Evolutionary conservation across 2,113 vertebrate species (phyloP).

Genomic region (Meles meles): DNA sequence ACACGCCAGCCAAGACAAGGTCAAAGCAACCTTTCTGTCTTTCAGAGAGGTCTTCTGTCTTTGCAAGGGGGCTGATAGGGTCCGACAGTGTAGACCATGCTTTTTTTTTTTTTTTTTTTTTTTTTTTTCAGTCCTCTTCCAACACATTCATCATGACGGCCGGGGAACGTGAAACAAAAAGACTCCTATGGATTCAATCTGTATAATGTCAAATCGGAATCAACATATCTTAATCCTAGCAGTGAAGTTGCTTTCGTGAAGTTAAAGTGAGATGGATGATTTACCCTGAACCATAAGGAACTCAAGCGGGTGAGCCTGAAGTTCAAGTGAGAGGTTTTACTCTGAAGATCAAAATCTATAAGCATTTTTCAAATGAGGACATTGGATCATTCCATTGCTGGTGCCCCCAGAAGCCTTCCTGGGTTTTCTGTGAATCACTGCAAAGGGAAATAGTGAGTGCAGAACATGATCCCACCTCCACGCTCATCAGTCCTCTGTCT

Average conservation of each 20-base stretch:
- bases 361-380: constrained; percentile 74
- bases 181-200: constrained; percentile 12
- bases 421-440: constrained; percentile 35
- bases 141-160: constrained; percentile 45
- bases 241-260: constrained; percentile 31
- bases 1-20: constrained; percentile 57
- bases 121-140: background rate
- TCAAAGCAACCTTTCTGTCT: constrained; percentile 53
- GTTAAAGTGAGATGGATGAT: constrained; percentile 52
- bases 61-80: background rate
- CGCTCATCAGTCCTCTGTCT: constrained; percentile 69
- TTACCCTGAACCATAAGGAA: constrained; percentile 31
- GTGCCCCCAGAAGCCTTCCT: constrained; percentile 48
- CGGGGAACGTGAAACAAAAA: background rate
- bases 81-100: background rate
- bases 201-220: background rate
- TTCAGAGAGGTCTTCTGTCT: background rate
- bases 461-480: constrained; percentile 71
- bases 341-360: constrained; percentile 58
- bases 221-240: background rate
- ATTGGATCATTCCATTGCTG: constrained; percentile 62
- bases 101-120: background rate
- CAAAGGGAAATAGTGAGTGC: constrained; percentile 68
- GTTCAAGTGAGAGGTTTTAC: constrained; percentile 70
- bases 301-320: constrained; percentile 56